Evolutionary conservation across 2,113 vertebrate species (phyloP).

Genomic region (Bucco capensis): DNA sequence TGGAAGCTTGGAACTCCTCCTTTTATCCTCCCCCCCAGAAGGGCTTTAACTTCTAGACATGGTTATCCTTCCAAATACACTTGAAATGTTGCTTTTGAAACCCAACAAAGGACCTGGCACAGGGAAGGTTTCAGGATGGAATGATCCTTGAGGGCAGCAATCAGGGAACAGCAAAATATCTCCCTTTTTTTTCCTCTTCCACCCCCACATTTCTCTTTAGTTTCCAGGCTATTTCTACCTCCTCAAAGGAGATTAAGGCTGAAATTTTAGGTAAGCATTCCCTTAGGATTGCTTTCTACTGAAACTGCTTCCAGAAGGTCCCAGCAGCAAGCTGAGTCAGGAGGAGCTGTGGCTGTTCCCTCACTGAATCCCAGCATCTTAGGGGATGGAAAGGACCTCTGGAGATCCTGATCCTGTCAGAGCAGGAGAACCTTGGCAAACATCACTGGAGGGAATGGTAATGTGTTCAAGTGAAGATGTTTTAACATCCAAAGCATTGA

Average conservation of each 20-base stretch:
- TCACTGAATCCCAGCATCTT: no score
- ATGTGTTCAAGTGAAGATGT: no score
- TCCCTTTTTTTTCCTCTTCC: constrained; percentile 17
- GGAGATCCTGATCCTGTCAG: no score
- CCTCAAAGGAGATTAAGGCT: not conserved
- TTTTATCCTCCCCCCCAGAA: constrained; percentile 52
- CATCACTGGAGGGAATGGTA: no score
- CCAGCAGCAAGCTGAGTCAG: not conserved
- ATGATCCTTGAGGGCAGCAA: constrained; percentile 26
- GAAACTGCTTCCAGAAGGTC: not conserved
- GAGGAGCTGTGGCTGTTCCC: not conserved
- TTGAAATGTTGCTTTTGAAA: constrained; percentile 56
- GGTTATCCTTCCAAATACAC: constrained; percentile 50
- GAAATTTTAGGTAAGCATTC: constrained; percentile 7
- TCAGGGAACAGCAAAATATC: constrained; percentile 21
- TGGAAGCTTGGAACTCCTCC: constrained; percentile 55
- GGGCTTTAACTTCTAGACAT: constrained; percentile 52
- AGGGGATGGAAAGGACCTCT: no score
- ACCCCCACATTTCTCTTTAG: constrained; percentile 30
- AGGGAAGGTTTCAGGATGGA: constrained; percentile 33
- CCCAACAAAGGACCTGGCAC: constrained; percentile 29
- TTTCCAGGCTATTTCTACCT: constrained; percentile 3
- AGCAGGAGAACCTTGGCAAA: no score
- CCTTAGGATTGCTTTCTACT: constrained; percentile 8
- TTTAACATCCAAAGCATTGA: not conserved